phyloP scores from a whole-genome alignment of 2,888 invertebrate species.

The Cheilosia vulpina region DNA sequence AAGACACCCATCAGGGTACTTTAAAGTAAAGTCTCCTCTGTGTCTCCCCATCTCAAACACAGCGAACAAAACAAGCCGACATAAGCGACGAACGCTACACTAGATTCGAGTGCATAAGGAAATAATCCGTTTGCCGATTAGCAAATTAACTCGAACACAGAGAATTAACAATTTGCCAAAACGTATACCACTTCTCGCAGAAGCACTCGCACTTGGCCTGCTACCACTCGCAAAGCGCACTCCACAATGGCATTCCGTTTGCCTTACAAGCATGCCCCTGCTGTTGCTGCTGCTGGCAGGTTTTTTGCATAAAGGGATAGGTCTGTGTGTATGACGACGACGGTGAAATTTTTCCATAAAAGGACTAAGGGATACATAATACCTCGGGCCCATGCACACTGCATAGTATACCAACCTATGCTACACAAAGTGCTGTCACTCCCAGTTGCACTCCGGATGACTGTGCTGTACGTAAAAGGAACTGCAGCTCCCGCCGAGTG shows the following conservation, averaged over 20 bases:
- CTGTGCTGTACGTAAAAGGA: conserved; percentile 41
- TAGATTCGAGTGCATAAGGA: conserved; percentile 30
- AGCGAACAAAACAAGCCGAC: neutral
- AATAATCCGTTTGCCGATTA: conserved; percentile 61
- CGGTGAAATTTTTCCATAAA: conserved; percentile 25
- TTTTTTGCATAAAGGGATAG: conserved; percentile 24
- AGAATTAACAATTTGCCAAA: conserved; percentile 60
- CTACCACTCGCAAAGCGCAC: conserved; percentile 13
- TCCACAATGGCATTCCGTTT: conserved; percentile 20
- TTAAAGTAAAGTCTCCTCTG: neutral
- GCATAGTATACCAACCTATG: neutral
- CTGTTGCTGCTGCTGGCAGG: conserved; percentile 42
- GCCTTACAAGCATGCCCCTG: conserved; percentile 17
- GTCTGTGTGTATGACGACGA: conserved; percentile 7
- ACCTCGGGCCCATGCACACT: neutral
- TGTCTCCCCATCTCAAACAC: neutral
- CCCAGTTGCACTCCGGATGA: conserved; percentile 34
- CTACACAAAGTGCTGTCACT: conserved; percentile 53
- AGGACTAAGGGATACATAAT: conserved; percentile 29
- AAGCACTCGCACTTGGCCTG: conserved; percentile 10
- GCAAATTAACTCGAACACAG: conserved; percentile 60
- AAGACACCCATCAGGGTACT: conserved; percentile 24
- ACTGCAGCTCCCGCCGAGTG: conserved; percentile 1
- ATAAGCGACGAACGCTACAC: neutral
- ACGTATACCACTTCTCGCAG: conserved; percentile 18